phyloP scores from a whole-genome alignment of 2,113 vertebrate genomes.

The Saiga tatarica region DNA sequence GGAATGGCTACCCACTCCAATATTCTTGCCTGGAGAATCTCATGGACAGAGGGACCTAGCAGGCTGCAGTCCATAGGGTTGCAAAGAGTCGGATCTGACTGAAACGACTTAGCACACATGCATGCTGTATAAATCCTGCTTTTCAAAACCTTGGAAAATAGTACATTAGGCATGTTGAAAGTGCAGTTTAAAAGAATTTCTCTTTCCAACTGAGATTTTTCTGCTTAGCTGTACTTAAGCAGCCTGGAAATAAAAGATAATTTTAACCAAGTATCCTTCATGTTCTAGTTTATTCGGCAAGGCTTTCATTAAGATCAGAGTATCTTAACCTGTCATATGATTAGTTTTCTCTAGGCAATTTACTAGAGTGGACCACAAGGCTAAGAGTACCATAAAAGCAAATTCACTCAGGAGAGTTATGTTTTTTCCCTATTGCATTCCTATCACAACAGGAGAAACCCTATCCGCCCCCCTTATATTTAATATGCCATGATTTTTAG shows the following conservation, averaged over 20 bases:
- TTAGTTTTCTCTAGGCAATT: constrained; percentile 9
- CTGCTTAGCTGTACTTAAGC: neutral
- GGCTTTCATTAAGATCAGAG: constrained; percentile 18
- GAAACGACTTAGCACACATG: neutral
- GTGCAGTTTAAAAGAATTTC: neutral
- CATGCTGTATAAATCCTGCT: neutral
- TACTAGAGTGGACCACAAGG: neutral
- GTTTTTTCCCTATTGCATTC: neutral
- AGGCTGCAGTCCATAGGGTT: neutral
- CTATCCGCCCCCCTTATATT: neutral
- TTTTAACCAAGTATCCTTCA: constrained; percentile 11
- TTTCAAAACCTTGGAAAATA: neutral
- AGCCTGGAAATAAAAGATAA: constrained; percentile 32
- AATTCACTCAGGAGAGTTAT: constrained; percentile 15
- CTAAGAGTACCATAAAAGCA: constrained; percentile 7
- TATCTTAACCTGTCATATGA: constrained; percentile 15
- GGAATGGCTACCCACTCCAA: neutral
- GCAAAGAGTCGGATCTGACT: neutral
- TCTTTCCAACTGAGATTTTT: constrained; percentile 29
- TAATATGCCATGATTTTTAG: neutral
- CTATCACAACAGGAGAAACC: neutral
- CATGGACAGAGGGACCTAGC: neutral
- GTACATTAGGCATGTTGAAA: neutral
- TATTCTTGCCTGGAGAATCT: neutral
- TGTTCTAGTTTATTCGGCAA: neutral